Conservation (phyloP, 2,113 vertebrate species). For the Reinhardtius hippoglossoides region DNA sequence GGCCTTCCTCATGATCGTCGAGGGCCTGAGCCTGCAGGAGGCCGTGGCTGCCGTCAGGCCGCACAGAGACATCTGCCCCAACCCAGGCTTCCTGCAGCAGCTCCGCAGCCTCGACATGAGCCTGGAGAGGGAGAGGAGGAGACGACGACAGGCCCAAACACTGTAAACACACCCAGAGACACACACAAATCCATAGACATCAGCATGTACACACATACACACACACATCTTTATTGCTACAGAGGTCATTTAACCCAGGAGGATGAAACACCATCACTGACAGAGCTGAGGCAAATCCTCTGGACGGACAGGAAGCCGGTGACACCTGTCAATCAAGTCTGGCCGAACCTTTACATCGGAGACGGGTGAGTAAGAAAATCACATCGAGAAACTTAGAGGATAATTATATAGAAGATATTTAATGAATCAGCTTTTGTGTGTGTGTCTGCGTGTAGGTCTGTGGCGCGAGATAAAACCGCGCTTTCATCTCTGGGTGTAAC, state of each 20-base stretch:
- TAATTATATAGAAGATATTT: background rate
- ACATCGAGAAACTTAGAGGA: background rate
- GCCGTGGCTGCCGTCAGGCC: slow-evolving; percentile 71
- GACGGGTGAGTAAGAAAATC: slow-evolving; percentile 51
- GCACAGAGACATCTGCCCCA: slow-evolving; percentile 83
- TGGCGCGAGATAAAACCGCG: slow-evolving; percentile 82
- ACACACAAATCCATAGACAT: background rate
- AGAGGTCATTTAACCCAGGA: slow-evolving; percentile 38
- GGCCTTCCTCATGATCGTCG: slow-evolving; percentile 83
- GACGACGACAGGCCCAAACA: slow-evolving; percentile 47
- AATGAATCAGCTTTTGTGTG: slow-evolving; percentile 1
- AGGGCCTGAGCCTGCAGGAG: slow-evolving; percentile 77
- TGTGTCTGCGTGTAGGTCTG: slow-evolving; percentile 42
- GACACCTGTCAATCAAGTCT: slow-evolving; percentile 53
- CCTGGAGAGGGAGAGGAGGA: slow-evolving; percentile 73
- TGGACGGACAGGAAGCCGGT: slow-evolving; percentile 63
- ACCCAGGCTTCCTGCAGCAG: slow-evolving; percentile 82
- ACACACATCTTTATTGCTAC: slow-evolving; percentile 2
- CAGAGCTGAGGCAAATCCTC: slow-evolving; percentile 58
- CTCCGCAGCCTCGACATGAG: slow-evolving; percentile 80
- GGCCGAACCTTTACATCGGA: slow-evolving; percentile 58
- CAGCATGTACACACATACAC: slow-evolving; percentile 4
- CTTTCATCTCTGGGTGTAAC: slow-evolving; percentile 85
- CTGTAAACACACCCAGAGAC: slow-evolving; percentile 62
- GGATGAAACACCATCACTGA: slow-evolving; percentile 42